Evolutionary conservation across 2,797 vertebrate species (phyloP).

Genomic region (Phoebastria nigripes): DNA sequence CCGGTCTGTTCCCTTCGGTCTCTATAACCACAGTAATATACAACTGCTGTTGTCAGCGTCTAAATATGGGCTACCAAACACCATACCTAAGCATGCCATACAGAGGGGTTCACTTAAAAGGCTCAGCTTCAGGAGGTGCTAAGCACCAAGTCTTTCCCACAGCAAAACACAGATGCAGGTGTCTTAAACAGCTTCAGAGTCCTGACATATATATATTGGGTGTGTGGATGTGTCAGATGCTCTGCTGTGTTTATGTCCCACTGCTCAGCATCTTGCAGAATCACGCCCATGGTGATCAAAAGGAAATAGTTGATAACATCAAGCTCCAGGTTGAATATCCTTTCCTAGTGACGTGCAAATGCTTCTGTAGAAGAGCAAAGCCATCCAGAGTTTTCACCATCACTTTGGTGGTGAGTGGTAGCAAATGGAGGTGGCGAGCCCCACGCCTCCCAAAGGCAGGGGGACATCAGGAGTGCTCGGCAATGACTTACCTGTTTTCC

Average conservation of each 20-base stretch:
- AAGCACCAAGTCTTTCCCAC: neutral
- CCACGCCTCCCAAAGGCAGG: neutral
- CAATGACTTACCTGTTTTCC: neutral
- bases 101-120: neutral
- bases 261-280: neutral
- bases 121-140: neutral
- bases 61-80: neutral
- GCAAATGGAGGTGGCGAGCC: accelerated
- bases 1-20: neutral
- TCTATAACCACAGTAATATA: neutral
- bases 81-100: neutral
- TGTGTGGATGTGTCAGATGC: neutral
- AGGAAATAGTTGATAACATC: neutral
- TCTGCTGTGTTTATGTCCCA: neutral
- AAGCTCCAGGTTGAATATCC: neutral
- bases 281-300: neutral
- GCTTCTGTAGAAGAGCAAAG: neutral
- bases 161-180: neutral
- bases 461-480: accelerated
- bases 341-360: neutral
- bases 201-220: neutral
- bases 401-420: neutral
- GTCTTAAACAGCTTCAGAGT: neutral
- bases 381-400: neutral
- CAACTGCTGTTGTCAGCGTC: neutral